Percentiles rank a stretch among this genome's conserved stretches.
These are phyloP conservation scores for Hyperopisus bebe DNA, from an alignment of 2,113 vertebrate genomes.

Conservation along the genomic window DNA sequence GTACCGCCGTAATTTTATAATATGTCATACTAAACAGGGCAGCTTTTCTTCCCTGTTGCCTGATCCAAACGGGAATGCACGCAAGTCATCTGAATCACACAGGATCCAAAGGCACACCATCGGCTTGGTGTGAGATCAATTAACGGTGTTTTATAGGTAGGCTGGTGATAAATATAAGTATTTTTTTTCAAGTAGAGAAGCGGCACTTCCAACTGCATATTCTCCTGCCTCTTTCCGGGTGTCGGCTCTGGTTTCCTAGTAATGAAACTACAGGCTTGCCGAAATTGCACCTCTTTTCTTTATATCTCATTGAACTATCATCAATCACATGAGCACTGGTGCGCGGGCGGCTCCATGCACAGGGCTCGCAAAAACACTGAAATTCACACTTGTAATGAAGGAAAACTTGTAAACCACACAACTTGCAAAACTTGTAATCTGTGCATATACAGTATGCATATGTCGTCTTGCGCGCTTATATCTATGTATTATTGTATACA, in stretches of 20 bases:
- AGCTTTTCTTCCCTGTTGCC: conserved; percentile 12
- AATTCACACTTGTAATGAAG: not conserved
- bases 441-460: not conserved
- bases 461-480: not conserved
- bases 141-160: not conserved
- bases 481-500: not conserved
- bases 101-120: not conserved
- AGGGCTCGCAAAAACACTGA: not conserved
- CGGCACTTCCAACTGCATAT: not conserved
- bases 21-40: conserved; percentile 15
- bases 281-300: conserved; percentile 7
- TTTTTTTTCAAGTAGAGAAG: not conserved
- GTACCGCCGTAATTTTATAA: conserved; percentile 29
- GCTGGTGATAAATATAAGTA: not conserved
- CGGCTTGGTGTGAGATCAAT: not conserved
- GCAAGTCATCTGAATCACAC: not conserved
- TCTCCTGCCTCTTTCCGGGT: not conserved
- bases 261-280: not conserved
- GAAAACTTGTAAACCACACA: not conserved
- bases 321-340: conserved; percentile 3
- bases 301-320: conserved; percentile 12
- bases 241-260: not conserved
- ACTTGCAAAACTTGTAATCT: not conserved
- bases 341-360: not conserved
- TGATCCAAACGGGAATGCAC: not conserved